Percentiles rank a stretch among this genome's conserved stretches.
Evolutionary conservation across 1,140 invertebrate species (phyloP).

Genomic region (Drosophila lacertosa): DNA sequence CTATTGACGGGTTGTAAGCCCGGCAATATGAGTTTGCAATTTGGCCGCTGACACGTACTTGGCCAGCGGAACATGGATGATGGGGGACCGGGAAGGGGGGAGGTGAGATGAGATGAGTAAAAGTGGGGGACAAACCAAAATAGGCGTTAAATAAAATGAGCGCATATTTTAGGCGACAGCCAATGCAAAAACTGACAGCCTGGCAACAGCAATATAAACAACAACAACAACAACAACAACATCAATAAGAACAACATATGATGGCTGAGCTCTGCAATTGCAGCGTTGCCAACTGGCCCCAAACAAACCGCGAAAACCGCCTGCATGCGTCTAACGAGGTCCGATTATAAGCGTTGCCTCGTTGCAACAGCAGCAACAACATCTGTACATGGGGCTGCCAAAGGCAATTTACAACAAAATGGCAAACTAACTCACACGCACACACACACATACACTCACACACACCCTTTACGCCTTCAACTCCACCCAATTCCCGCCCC

Average conservation of each 20-base stretch:
- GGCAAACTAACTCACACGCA: constrained; percentile 49
- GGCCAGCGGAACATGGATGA: constrained; percentile 16
- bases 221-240: constrained; percentile 28
- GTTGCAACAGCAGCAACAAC: constrained; percentile 12
- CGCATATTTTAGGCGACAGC: constrained; percentile 61
- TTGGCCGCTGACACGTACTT: constrained; percentile 42
- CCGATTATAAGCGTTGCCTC: constrained; percentile 39
- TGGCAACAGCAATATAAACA: constrained; percentile 38
- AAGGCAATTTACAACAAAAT: constrained; percentile 69
- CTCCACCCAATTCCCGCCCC: neutral
- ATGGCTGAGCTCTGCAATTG: constrained; percentile 8
- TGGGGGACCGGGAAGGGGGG: neutral
- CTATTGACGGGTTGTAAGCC: constrained; percentile 34
- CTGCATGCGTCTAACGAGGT: constrained; percentile 39
- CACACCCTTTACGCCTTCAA: neutral
- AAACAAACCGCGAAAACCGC: constrained; percentile 31
- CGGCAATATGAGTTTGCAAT: constrained; percentile 47
- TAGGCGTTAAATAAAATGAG: constrained; percentile 65
- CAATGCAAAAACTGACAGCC: constrained; percentile 59
- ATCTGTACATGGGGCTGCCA: constrained; percentile 29
- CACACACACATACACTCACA: constrained; percentile 1
- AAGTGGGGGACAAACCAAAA: constrained; percentile 3
- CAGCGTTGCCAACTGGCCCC: constrained; percentile 14
- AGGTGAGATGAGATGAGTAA: no score
- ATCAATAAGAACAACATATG: constrained; percentile 20